phyloP scores from a whole-genome alignment of 2,113 vertebrate species.

The Alectura lathami region DNA sequence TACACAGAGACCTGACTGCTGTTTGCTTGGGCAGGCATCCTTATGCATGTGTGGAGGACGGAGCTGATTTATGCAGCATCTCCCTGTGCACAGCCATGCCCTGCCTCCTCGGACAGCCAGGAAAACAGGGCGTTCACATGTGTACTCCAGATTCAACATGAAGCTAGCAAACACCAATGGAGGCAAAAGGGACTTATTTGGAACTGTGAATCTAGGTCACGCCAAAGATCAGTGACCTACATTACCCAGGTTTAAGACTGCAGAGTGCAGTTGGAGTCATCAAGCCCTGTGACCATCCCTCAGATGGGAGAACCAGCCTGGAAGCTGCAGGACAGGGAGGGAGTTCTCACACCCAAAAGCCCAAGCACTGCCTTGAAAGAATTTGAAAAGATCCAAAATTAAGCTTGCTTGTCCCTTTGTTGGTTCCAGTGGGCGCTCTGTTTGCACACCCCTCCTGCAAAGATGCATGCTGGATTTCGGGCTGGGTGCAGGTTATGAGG shows the following conservation, averaged over 20 bases:
- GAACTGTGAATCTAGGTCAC: constrained; percentile 58
- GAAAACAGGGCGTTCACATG: background rate
- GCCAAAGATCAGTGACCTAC: constrained; percentile 35
- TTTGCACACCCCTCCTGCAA: no score
- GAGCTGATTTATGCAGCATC: background rate
- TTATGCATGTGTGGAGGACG: background rate
- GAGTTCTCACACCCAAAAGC: background rate
- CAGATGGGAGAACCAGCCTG: background rate
- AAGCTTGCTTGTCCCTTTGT: background rate
- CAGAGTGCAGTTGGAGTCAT: background rate
- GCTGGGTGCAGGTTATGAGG: background rate
- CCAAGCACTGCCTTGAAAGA: background rate
- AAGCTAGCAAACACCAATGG: background rate
- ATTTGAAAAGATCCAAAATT: background rate
- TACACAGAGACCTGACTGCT: background rate
- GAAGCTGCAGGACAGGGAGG: background rate
- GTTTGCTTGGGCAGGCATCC: background rate
- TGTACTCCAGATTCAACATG: background rate
- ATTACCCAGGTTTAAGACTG: constrained; percentile 47
- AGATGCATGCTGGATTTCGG: background rate
- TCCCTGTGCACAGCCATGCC: rapidly evolving
- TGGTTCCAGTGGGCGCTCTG: no score
- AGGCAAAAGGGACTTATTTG: constrained; percentile 47
- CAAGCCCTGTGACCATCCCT: rapidly evolving
- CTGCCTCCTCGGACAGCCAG: background rate